Evolutionary conservation across 2,888 invertebrate species (phyloP).

Genomic region (Dromius quadrimaculatus): DNA sequence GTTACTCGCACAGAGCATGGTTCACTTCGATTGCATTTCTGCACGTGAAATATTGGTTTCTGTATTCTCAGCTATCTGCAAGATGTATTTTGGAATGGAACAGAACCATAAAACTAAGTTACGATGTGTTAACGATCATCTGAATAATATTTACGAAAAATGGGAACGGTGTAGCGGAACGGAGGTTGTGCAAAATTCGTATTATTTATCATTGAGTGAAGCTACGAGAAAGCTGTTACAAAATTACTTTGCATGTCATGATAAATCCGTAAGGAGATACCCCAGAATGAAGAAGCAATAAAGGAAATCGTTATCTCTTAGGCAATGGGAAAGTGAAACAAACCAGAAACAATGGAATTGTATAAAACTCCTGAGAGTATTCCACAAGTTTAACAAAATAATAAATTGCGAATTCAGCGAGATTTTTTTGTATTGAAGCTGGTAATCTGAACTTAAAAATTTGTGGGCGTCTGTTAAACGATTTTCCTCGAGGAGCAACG

Average conservation of each 20-base stretch:
- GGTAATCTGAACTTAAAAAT: conserved; percentile 33
- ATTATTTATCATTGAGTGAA: no score
- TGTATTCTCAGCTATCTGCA: background rate
- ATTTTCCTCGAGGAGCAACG: conserved; percentile 32
- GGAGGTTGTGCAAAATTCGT: no score
- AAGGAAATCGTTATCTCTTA: background rate
- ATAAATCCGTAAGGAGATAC: background rate
- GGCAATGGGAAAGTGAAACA: conserved; percentile 2
- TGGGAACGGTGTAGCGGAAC: no score
- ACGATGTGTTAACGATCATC: no score
- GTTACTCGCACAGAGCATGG: no score
- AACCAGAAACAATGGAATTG: conserved; percentile 26
- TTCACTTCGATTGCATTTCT: conserved; percentile 34
- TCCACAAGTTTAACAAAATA: conserved; percentile 21
- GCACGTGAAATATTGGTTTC: conserved; percentile 17
- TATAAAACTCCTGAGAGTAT: conserved; percentile 29
- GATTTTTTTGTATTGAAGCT: conserved; percentile 22
- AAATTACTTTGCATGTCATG: background rate
- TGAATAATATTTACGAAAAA: no score
- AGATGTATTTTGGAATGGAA: background rate
- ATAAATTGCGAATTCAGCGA: conserved; percentile 23
- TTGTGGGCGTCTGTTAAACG: conserved; percentile 42
- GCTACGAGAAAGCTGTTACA: no score
- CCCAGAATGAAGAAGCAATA: background rate
- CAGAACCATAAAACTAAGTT: no score